Percentiles rank a stretch among this genome's conserved stretches.
These are phyloP conservation scores for Tubiluchus corallicola DNA, from an alignment of 2,888 invertebrate genomes.

Conservation along the genomic window DNA sequence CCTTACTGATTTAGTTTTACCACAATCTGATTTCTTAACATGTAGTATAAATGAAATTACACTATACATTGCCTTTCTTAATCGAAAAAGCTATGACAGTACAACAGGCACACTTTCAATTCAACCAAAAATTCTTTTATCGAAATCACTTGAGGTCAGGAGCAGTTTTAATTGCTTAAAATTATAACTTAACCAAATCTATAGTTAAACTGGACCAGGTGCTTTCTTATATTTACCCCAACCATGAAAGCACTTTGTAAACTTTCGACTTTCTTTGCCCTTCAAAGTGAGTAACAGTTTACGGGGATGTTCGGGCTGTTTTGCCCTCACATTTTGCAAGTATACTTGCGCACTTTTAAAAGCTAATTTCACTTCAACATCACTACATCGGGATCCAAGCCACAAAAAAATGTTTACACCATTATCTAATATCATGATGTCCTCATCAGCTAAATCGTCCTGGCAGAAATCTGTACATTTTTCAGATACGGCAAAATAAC, in stretches of 20 bases:
- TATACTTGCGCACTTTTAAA: conserved; percentile 98
- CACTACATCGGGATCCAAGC: conserved; percentile 88
- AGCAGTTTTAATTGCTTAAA: no score
- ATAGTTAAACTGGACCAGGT: conserved; percentile 4
- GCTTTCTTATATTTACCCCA: conserved; percentile 68
- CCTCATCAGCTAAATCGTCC: conserved; percentile 97
- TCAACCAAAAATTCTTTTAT: no score
- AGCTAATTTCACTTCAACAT: conserved; percentile 95
- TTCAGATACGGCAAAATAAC: conserved; percentile 95
- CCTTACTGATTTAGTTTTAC: no score
- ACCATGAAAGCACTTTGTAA: conserved; percentile 96
- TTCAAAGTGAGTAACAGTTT: conserved; percentile 86
- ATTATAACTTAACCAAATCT: conserved; percentile 8
- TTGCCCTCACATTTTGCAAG: conserved; percentile 85
- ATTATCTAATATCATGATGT: conserved; percentile 97
- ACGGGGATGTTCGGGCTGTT: conserved; percentile 72
- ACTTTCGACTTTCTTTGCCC: conserved; percentile 81
- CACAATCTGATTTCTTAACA: no score
- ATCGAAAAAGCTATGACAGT: no score
- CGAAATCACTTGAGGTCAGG: no score
- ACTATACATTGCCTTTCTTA: no score
- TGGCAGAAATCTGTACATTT: conserved; percentile 97
- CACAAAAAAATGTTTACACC: conserved; percentile 94
- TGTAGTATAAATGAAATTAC: no score
- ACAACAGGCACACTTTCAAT: no score